phyloP scores from a whole-genome alignment of 2,888 invertebrate species.

The Hesperia comma region DNA sequence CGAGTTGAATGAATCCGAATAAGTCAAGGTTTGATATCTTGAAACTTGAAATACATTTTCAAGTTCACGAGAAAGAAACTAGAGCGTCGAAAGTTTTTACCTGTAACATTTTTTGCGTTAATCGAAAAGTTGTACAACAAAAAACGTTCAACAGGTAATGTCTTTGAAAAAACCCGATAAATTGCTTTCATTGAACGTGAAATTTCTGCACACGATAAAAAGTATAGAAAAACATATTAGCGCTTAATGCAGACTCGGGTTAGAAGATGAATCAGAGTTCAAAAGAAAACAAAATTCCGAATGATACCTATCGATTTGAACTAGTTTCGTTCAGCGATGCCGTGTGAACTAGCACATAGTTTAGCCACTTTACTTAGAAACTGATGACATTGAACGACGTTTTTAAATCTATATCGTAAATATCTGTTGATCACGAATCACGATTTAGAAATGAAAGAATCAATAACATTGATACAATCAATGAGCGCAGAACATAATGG shows the following conservation, averaged over 20 bases:
- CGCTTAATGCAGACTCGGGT: slow-evolving; percentile 16
- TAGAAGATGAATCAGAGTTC: not conserved
- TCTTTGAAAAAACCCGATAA: slow-evolving; percentile 41
- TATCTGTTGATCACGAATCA: slow-evolving; percentile 28
- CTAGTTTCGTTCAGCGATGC: slow-evolving; percentile 9
- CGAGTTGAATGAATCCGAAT: no score
- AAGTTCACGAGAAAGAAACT: not conserved
- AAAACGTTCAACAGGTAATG: slow-evolving; percentile 21
- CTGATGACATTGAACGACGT: slow-evolving; percentile 13
- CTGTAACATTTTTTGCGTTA: slow-evolving; percentile 37
- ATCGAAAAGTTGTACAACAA: slow-evolving; percentile 5
- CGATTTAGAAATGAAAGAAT: slow-evolving; percentile 21
- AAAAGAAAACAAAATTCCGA: slow-evolving; percentile 10
- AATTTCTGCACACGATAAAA: slow-evolving; percentile 36
- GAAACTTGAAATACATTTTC: slow-evolving; percentile 8
- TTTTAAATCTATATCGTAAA: slow-evolving; percentile 16
- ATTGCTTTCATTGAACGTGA: slow-evolving; percentile 52
- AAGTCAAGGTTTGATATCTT: not conserved
- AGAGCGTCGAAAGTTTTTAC: slow-evolving; percentile 31
- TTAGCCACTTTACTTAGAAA: slow-evolving; percentile 13
- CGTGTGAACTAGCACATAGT: slow-evolving; percentile 26
- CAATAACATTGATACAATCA: slow-evolving; percentile 36
- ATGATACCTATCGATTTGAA: slow-evolving; percentile 4
- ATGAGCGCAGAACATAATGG: slow-evolving; percentile 28
- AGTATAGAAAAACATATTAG: slow-evolving; percentile 10